Conservation (phyloP, 53 echinoderm and acorn worm species). For the Stichopus horrens region DNA sequence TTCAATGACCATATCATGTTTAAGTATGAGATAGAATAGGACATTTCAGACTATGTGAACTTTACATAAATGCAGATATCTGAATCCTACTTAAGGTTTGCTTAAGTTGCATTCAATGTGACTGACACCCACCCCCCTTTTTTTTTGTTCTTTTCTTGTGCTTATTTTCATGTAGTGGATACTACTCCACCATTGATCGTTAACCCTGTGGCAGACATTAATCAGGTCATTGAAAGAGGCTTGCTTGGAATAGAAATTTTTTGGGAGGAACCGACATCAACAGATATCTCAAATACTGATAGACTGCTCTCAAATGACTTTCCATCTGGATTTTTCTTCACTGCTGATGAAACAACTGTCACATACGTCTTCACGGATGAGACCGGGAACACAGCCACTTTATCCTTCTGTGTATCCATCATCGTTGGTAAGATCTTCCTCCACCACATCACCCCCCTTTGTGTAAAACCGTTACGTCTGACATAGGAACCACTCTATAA, state of each 20-base stretch:
- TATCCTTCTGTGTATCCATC: constrained; percentile 29
- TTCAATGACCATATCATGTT: no score
- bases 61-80: no score
- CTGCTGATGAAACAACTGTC: constrained; percentile 49
- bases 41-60: no score
- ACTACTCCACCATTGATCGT: constrained; percentile 41
- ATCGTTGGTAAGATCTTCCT: not conserved
- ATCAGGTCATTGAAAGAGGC: constrained; percentile 27
- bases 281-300: constrained; percentile 40
- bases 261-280: constrained; percentile 41
- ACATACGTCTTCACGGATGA: constrained; percentile 66
- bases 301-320: constrained; percentile 42
- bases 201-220: constrained; percentile 18
- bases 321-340: constrained; percentile 60
- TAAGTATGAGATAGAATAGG: no score
- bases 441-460: no score
- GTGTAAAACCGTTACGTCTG: no score
- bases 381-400: constrained; percentile 55
- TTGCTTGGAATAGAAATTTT: not conserved
- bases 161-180: constrained; percentile 29
- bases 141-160: no score
- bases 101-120: no score
- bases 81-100: no score
- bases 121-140: no score
- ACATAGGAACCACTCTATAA: no score